These are phyloP conservation scores for Conus canariensis DNA, from an alignment of 2,888 invertebrate species.

Conservation along the genomic window DNA sequence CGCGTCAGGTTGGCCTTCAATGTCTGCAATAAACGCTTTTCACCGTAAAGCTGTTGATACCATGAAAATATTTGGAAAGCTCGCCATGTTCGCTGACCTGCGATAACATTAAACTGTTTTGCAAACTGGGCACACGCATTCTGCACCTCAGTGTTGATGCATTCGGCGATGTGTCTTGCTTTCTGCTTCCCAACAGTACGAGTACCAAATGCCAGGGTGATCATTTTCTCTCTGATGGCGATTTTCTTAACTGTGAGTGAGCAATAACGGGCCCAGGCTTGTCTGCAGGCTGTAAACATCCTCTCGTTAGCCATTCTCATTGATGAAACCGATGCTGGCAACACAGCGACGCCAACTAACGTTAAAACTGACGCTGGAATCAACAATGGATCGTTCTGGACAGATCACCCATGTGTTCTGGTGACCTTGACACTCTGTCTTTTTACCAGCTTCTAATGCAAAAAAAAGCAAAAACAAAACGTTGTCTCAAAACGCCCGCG, in stretches of 20 bases:
- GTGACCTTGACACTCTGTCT: conserved; percentile 22
- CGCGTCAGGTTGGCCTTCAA: conserved; percentile 39
- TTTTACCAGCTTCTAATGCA: background rate
- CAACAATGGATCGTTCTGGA: no score
- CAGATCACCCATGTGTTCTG: background rate
- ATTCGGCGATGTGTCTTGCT: conserved; percentile 27
- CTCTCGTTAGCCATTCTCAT: conserved; percentile 30
- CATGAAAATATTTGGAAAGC: conserved; percentile 48
- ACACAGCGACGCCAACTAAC: background rate
- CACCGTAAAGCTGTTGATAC: conserved; percentile 51
- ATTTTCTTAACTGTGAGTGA: background rate
- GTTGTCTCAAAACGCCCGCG: no score
- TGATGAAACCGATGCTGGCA: background rate
- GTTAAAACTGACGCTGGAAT: background rate
- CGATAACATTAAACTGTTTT: conserved; percentile 47
- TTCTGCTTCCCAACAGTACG: background rate
- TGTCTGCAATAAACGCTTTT: conserved; percentile 46
- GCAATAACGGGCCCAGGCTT: conserved; percentile 16
- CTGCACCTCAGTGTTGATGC: conserved; percentile 3
- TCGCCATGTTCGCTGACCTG: conserved; percentile 47
- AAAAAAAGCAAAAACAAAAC: no score
- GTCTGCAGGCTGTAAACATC: background rate
- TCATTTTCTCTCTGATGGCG: background rate
- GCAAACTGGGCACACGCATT: conserved; percentile 36
- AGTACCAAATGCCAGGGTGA: conserved; percentile 4